A percentile compares a stretch with the other conserved stretches of the same genome.
These are phyloP conservation scores for Sprattus sprattus DNA, from an alignment of 2,113 vertebrate genomes.

Conservation along the genomic window DNA sequence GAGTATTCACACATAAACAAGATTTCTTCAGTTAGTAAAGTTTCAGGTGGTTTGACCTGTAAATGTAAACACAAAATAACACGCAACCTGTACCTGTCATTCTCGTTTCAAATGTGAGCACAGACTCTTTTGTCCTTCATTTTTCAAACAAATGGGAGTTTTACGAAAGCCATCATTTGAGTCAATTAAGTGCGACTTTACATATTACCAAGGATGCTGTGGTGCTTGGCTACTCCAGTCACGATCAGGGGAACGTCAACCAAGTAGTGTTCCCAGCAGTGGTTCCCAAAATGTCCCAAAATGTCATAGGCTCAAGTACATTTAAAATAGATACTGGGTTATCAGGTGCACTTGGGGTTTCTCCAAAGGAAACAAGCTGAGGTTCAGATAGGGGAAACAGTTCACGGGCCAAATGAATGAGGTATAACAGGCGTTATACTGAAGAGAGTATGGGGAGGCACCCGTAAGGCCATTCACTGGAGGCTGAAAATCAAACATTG, in stretches of 20 bases:
- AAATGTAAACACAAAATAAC: background rate
- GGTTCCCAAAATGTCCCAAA: too few species aligned
- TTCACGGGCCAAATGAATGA: too few species aligned
- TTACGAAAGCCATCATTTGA: background rate
- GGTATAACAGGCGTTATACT: too few species aligned
- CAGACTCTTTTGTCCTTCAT: background rate
- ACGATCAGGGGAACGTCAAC: background rate
- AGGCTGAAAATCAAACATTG: too few species aligned
- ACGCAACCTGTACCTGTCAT: constrained; percentile 1
- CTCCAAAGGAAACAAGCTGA: too few species aligned
- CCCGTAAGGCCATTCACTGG: too few species aligned
- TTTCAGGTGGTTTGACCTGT: constrained; percentile 19
- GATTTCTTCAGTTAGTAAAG: background rate
- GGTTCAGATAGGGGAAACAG: too few species aligned
- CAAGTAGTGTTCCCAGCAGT: background rate
- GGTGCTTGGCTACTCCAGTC: background rate
- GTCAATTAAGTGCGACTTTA: background rate
- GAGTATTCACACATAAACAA: background rate
- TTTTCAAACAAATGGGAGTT: background rate
- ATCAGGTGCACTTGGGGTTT: too few species aligned
- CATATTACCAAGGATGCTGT: background rate
- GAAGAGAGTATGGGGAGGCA: too few species aligned
- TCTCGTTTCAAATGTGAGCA: background rate
- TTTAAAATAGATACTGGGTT: too few species aligned
- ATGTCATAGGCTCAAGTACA: too few species aligned